Evolutionary conservation across 2,888 invertebrate species (phyloP), one percentile per base, ranked within the genome.

Genomic region (Amaurobius ferox): DNA sequence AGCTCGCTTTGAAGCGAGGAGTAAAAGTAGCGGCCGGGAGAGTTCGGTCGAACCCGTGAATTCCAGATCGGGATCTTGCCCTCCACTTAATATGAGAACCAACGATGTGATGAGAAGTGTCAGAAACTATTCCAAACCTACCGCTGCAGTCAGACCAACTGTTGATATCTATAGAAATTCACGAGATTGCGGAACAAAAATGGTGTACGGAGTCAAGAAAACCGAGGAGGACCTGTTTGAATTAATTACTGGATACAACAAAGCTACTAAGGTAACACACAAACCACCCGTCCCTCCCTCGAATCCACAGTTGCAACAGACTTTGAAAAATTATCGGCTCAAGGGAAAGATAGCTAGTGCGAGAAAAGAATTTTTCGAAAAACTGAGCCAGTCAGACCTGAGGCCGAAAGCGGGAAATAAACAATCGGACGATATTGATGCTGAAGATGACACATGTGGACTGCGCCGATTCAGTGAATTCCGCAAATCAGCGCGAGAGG

Each of bases 241-340:
- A 44, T 68, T 78, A 7, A 87, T 87, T 29, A 87, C 87, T 3
- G 87, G 85, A 1, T 87, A 87, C 23, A 19, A 32, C 11, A 67
- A 81, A 13, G 87, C 87, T 3, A 71, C 39, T 0, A 70, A 40
- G 26, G 76, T 81, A n/a, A 70, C 78, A 13, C 80, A 87, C 74
- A 87, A 87, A 19, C 87, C 87, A 6, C 87, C 87, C 1, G 62
- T 83, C 11, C 67, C 81, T 1, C 87, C 87, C 0, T 79, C 87
- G 0, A 44, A 77, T 11, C 55, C 77, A 1, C 76, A 68, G 1
- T 1, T 39, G 1, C 71, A 76, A 0, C 62, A 71, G 19, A 23
- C 72, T 13, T 30, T 83, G 13, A 83, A 74, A 29, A 28, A 67
- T 1, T 19, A 61, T 16, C 48, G 71, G 16, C 44, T 77, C 0